These are phyloP conservation scores for Sarcophaga caerulescens DNA, from an alignment of 2,888 invertebrate genomes.

Conservation along the genomic window DNA sequence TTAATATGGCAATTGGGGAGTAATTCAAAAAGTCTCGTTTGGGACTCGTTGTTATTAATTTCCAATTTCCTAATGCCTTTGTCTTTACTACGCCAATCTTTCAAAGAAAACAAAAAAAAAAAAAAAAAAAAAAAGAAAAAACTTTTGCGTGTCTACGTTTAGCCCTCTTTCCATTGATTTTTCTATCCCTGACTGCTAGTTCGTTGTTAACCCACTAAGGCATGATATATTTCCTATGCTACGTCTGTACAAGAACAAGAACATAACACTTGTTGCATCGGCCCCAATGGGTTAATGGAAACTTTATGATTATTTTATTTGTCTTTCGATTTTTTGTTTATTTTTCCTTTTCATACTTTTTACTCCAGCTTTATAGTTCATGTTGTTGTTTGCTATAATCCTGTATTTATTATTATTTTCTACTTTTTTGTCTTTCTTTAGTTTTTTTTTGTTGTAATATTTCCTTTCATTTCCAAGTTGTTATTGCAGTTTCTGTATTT, in stretches of 20 bases:
- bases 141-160: constrained; percentile 56
- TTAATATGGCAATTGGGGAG: constrained; percentile 57
- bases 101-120: neutral
- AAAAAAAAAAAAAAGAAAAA: neutral
- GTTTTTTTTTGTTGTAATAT: neutral
- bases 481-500: constrained; percentile 9
- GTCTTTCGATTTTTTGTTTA: constrained; percentile 30
- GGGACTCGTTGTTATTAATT: constrained; percentile 59
- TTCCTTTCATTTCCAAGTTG: neutral
- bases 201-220: constrained; percentile 29
- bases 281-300: constrained; percentile 39
- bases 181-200: neutral
- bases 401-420: neutral
- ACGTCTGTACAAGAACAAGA: neutral
- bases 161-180: neutral
- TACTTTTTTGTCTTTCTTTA: too few relatives aligned
- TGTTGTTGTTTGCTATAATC: neutral
- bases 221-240: neutral
- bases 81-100: constrained; percentile 34
- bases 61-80: constrained; percentile 61
- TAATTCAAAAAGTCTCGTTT: constrained; percentile 53
- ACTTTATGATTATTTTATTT: neutral
- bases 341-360: neutral
- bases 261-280: neutral
- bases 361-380: constrained; percentile 10